Conservation (phyloP, 1,140 invertebrate genomes). For the Gonioctena quinquepunctata region DNA sequence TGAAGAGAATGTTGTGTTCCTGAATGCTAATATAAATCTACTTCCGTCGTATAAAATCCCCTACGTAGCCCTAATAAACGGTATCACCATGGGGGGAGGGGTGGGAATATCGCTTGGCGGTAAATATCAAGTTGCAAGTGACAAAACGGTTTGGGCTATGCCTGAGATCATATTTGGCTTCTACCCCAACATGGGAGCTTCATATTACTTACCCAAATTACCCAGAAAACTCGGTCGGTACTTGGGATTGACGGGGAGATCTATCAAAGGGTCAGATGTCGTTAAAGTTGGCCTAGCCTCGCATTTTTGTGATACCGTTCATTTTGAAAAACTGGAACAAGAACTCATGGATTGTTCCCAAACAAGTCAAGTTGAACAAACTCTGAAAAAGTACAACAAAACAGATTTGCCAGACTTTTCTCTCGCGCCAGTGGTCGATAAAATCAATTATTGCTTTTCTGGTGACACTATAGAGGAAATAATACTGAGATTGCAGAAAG, state of each 20-base stretch:
- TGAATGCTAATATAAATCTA: not conserved
- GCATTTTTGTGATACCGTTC: conserved; percentile 77
- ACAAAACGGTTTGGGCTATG: conserved; percentile 95
- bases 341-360: conserved; percentile 64
- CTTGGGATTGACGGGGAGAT: conserved; percentile 63
- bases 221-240: conserved; percentile 83
- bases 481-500: conserved; percentile 69
- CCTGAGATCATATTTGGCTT: conserved; percentile 90
- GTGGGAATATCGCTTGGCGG: conserved; percentile 91
- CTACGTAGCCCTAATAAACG: conserved; percentile 89
- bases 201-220: conserved; percentile 84
- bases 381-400: conserved; percentile 62
- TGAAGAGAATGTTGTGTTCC: not conserved
- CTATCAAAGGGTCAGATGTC: conserved; percentile 82
- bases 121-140: conserved; percentile 88
- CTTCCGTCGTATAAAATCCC: conserved; percentile 88
- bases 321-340: conserved; percentile 68
- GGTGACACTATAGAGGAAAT: conserved; percentile 79
- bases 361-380: conserved; percentile 38
- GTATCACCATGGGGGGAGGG: conserved; percentile 97
- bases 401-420: conserved; percentile 66
- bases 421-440: conserved; percentile 69
- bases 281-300: conserved; percentile 87
- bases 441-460: conserved; percentile 81
- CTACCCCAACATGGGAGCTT: conserved; percentile 94